Percentiles rank a stretch among this genome's conserved stretches.
phyloP scores from a whole-genome alignment of 2,797 vertebrate genomes.

The Coregonus sp. region DNA sequence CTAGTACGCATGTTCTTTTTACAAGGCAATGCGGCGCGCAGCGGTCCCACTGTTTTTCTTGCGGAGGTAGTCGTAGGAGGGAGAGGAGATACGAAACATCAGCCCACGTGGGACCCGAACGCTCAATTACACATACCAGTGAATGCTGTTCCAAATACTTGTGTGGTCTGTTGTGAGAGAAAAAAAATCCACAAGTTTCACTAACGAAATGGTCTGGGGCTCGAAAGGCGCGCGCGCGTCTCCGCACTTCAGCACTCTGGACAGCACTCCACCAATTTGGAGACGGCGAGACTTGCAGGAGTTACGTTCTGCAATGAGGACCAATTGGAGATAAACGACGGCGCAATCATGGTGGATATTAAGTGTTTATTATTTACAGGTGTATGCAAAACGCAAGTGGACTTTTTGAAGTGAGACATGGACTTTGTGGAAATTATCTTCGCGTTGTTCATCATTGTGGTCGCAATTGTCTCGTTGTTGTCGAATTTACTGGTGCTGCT shows the following conservation, averaged over 20 bases:
- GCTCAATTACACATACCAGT: slow-evolving; percentile 10
- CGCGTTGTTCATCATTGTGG: slow-evolving; percentile 80
- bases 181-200: slow-evolving; percentile 32
- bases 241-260: slow-evolving; percentile 74
- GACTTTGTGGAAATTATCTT: slow-evolving; percentile 81
- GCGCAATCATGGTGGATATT: slow-evolving; percentile 55
- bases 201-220: slow-evolving; percentile 26
- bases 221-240: slow-evolving; percentile 11
- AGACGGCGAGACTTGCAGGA: slow-evolving; percentile 50
- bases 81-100: neutral
- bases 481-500: slow-evolving; percentile 84
- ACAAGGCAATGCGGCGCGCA: slow-evolving; percentile 16
- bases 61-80: slow-evolving; percentile 25
- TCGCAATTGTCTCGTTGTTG: slow-evolving; percentile 79
- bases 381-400: slow-evolving; percentile 46
- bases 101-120: slow-evolving; percentile 5
- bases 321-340: slow-evolving; percentile 24
- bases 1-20: slow-evolving; percentile 48
- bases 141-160: slow-evolving; percentile 16
- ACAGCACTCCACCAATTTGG: slow-evolving; percentile 69
- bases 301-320: slow-evolving; percentile 38
- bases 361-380: slow-evolving; percentile 33
- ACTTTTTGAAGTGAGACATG: slow-evolving; percentile 78
- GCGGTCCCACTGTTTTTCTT: slow-evolving; percentile 26
- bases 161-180: slow-evolving; percentile 12